Conservation (phyloP, 2,113 vertebrate species). For the Spheniscus mendiculus region DNA sequence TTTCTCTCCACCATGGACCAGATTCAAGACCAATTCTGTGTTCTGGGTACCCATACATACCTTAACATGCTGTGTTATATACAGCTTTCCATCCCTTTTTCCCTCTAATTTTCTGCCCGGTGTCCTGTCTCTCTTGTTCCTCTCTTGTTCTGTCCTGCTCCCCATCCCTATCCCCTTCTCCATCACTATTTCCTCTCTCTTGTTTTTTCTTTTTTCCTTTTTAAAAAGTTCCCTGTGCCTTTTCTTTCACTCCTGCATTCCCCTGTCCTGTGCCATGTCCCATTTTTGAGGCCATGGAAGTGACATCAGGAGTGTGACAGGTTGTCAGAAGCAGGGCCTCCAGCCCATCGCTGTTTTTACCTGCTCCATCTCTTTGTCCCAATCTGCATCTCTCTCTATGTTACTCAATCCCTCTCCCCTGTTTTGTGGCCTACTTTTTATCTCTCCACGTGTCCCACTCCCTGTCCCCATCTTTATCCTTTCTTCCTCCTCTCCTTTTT, state of each 20-base stretch:
- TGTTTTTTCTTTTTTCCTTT: neutral
- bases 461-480: neutral
- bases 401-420: neutral
- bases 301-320: neutral
- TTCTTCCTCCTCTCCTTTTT: neutral
- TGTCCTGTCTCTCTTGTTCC: neutral
- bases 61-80: slow-evolving; percentile 74
- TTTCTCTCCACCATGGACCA: neutral
- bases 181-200: neutral
- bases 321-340: neutral
- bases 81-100: neutral
- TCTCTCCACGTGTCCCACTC: neutral
- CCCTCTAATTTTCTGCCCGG: neutral
- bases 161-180: neutral
- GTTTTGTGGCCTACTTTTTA: neutral
- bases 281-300: neutral
- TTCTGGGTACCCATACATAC: neutral
- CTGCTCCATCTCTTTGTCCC: neutral
- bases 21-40: neutral
- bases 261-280: neutral
- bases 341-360: neutral
- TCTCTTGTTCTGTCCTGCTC: neutral
- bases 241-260: neutral
- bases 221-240: neutral
- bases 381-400: neutral